Percentiles rank a stretch among this genome's conserved stretches.
Evolutionary conservation across 2,113 vertebrate species (phyloP).

Genomic region (Ahaetulla prasina): DNA sequence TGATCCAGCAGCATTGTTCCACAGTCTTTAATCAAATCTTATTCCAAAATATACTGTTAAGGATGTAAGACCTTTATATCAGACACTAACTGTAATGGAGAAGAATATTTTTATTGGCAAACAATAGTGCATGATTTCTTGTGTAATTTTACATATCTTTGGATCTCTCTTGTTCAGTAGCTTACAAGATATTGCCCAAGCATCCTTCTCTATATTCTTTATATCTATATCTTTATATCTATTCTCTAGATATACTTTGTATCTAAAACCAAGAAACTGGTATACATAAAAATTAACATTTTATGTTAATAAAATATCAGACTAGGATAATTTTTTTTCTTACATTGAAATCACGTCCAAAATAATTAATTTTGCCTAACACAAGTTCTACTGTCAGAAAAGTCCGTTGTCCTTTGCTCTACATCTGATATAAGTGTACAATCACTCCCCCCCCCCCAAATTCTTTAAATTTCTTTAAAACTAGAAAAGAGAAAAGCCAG

Average conservation of each 20-base stretch:
- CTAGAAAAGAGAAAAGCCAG: background rate
- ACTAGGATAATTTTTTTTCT: background rate
- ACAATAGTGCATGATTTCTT: background rate
- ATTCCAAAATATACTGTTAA: background rate
- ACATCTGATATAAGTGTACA: background rate
- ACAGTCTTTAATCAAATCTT: background rate
- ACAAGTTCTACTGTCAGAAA: background rate
- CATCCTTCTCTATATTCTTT: background rate
- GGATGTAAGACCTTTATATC: background rate
- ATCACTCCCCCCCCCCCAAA: background rate
- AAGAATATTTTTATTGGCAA: background rate
- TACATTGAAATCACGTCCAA: background rate
- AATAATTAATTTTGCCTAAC: background rate
- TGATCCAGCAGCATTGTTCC: background rate
- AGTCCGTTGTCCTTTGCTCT: background rate
- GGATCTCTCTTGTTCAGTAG: background rate
- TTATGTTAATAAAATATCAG: background rate
- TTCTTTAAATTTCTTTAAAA: constrained; percentile 6
- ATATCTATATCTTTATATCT: background rate
- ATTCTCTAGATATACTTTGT: background rate
- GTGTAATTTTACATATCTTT: background rate
- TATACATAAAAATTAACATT: background rate
- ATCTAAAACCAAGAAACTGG: background rate
- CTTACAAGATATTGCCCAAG: background rate
- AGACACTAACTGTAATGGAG: background rate